A percentile compares a stretch with the other conserved stretches of the same genome.
Conservation (phyloP, 2,888 invertebrate species). For the Lasioglossum malachurum region DNA sequence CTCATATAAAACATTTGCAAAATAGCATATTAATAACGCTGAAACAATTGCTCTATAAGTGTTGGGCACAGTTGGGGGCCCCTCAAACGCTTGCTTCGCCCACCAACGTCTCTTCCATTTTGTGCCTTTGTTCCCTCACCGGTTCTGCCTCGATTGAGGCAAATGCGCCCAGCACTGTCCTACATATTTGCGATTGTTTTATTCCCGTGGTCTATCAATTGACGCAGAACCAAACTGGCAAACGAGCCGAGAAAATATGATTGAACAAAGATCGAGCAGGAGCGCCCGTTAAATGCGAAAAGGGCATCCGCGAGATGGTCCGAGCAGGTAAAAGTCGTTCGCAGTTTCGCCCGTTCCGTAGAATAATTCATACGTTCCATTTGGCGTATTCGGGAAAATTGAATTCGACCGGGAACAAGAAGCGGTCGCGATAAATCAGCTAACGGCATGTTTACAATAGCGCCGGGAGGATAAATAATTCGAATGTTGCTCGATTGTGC, state of each 20-base stretch:
- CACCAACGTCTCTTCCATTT: no score
- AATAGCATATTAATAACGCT: no score
- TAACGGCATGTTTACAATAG: background rate
- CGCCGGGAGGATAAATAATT: constrained; percentile 19
- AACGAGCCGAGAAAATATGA: background rate
- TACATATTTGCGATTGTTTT: background rate
- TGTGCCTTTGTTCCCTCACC: no score
- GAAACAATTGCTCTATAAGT: no score
- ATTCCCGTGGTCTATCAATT: background rate
- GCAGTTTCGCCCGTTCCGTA: background rate
- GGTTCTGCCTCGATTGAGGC: no score
- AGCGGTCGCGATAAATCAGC: constrained; percentile 2
- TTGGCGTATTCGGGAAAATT: background rate
- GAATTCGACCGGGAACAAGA: background rate
- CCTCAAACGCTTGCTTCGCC: no score
- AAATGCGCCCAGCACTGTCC: no score
- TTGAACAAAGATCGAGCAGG: background rate
- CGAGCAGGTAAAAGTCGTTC: background rate
- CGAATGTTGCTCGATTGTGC: constrained; percentile 11
- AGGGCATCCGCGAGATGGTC: background rate
- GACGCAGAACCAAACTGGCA: background rate
- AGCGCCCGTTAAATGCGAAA: background rate
- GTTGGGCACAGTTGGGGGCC: no score
- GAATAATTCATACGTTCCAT: background rate
- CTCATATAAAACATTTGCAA: no score